Base-by-base conservation (phyloP, 2,113 vertebrate species). In the Myrmecophaga tridactyla region DNA sequence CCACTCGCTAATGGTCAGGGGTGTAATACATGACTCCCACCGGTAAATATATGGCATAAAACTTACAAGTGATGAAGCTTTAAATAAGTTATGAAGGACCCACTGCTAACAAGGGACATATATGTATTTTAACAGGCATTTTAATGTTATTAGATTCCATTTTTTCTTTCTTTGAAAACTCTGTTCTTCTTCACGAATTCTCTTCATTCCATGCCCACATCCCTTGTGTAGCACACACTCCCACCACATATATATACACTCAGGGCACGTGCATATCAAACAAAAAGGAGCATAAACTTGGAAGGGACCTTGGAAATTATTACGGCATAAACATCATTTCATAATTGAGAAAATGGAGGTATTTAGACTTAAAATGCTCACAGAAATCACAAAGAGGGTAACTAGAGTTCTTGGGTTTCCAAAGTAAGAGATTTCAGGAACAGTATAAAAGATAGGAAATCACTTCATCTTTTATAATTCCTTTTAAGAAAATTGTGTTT, bases 11-110 rank as follows among this genome's bases (percentile, higher is more conserved):
- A 36, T 87, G 70, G 65, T 65, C 36, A 92, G 2, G n/a, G 56
- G 23, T 84, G 70, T 87, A 73, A 78, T 95, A 94, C 65, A 86
- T 95, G 96, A 97, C 86, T 97, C 78, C 48, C 65, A 78, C 3
- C 31, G 75, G 78, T 48, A 93, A 83, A 95, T 41, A 78, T 86
- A 92, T 94, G 51, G 41, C 63, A 62, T 92, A 31, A 96, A 96
- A 96, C 2, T 97, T 70, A 58, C 2, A 97, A 89, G 34, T 58
- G n/a, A 29, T 95, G 69, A 97, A 95, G 63, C 17, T 67, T 92
- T 53, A 69, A 92, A 4, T 86, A 91, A 95, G 73, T 93, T 83
- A 58, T 14, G 63, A 88, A 97, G 92, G 56, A 84, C 23, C 27
- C 58, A 14, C 67, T 62, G 43, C 56, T 94, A 2, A 13, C n/a